Base-by-base conservation (phyloP, 2,888 invertebrate species). In the Homarus gammarus region DNA sequence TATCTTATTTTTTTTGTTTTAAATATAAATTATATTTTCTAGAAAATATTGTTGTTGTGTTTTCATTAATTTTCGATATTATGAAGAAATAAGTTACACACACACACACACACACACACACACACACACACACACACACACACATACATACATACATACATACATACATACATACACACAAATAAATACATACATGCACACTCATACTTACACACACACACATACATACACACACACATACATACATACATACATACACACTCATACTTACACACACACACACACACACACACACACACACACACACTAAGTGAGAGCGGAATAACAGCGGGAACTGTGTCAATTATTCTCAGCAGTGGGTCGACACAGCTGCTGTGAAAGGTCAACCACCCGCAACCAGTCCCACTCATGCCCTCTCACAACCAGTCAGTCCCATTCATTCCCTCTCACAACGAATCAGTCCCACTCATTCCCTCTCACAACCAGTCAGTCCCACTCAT, bases 21-120 rank as follows among this genome's bases (percentile, higher is more conserved):
- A 78, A 51, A 49, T 15, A 27, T 33, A 6, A 44, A 12, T 12
- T 31, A n/a, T 27, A 27, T 33, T 33, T n/a, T n/a, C n/a, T n/a
- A n/a, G n/a, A n/a, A n/a, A n/a, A n/a, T n/a, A n/a, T n/a, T n/a
- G n/a, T n/a, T n/a, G n/a, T n/a, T n/a, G n/a, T n/a, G n/a, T n/a
- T n/a, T n/a, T n/a, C n/a, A n/a, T n/a, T n/a, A n/a, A n/a, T n/a
- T n/a, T n/a, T n/a, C n/a, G n/a, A n/a, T n/a, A n/a, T n/a, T n/a
- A n/a, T n/a, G n/a, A n/a, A n/a, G n/a, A n/a, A n/a, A n/a, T n/a
- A n/a, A n/a, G n/a, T n/a, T n/a, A n/a, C n/a, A n/a, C n/a, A n/a
- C n/a, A n/a, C n/a, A n/a, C n/a, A n/a, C n/a, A 68, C 44, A 82
- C 68, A 68, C 44, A 61, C 68, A 68, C 68, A 44, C 49, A 75